Evolutionary conservation across 2,797 vertebrate species (phyloP), one percentile per base, ranked within the genome.

Genomic region (Cryptoblepharus egeriae): DNA sequence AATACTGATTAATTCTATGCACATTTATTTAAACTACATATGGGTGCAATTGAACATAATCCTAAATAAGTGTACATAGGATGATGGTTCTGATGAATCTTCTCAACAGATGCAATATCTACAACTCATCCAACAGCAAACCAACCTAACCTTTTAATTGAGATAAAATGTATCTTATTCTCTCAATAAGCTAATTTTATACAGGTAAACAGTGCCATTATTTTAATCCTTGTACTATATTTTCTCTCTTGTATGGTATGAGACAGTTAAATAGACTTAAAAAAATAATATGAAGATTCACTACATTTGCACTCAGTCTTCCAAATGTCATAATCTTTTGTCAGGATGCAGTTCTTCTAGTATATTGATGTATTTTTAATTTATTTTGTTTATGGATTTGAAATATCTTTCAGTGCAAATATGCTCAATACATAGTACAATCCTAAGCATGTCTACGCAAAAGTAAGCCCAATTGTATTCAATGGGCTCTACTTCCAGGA

Each of bases 291-390:
- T 1, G 82, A 84, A 85, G 4, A 76, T 79, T 79, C 78, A 52
- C 64, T 70, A 35, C 1, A 28, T 24, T 70, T 13, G 30, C 0
- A 4, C 0, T 20, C 7, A 22, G 35, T 52, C 35, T 49, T n/a
- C 26, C 7, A 74, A 28, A 37, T 32, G 1, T 24, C n/a, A 12
- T 77, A 1, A 32, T 81, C 1, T 61, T 20, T 45, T 68, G 3
- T 24, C 37, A 75, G 26, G 72, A 84, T 72, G 5, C 69, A 58
- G 80, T 82, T 58, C 32, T 88, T 67, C 28, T 2, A 72, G 45
- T 64, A 72, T 30, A 78, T 65, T 15, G 9, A n/a, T 28, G 58
- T 82, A 57, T 86, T 83, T 86, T 18, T 77, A 83, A 16, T 5
- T 30, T 37, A 9, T 26, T 71, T 61, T 73, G 39, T 28, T 20